Base-by-base conservation (phyloP, 2,797 vertebrate species). In the Dromococcyx pavoninus region DNA sequence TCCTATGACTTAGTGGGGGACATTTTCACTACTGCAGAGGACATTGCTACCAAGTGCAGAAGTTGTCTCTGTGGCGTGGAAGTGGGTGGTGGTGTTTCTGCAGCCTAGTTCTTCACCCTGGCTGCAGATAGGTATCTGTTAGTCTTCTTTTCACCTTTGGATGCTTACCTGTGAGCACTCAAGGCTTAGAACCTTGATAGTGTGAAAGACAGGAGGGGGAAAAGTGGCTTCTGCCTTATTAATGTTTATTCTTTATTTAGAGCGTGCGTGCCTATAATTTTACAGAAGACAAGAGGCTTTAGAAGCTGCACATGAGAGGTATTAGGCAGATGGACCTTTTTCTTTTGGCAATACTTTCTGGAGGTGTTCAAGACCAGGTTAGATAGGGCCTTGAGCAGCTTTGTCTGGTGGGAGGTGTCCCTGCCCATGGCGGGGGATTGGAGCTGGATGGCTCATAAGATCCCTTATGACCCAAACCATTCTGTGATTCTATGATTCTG, bases 131-230 rank as follows among this genome's bases (percentile, higher is more conserved):
- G 57, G 32, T 60, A 61, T 84, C 46, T 90, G 56, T 46, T 58
- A 56, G 86, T 88, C 51, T 93, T 73, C 77, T 87, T 90, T 93
- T 94, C 86, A 94, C 91, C 86, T 94, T 81, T 75, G 58, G 57
- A 72, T 89, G 54, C 33, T 53, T 86, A 89, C 37, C 33, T 74
- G 44, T 14, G 53, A 88, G 79, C 58, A 78, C 86, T 93, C 35
- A 9, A 93, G 93, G 86, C 67, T 78, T 78, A 57, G 62, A 90
- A 87, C 28, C 56, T 70, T 67, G 84, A 86, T 81, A 61, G 44
- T 82, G 77, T 91, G 88, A 86, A 95, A 90, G 62, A 46, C 18
- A 2, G 56, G 51, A 90, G 41, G 23, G 24, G 25, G 1, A 33
- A 70, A 89, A 60, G n/a, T 58, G 73, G 28, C 50, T 80, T 81